Conservation (phyloP, 1,140 invertebrate species). For the Chironomus striatipennis region DNA sequence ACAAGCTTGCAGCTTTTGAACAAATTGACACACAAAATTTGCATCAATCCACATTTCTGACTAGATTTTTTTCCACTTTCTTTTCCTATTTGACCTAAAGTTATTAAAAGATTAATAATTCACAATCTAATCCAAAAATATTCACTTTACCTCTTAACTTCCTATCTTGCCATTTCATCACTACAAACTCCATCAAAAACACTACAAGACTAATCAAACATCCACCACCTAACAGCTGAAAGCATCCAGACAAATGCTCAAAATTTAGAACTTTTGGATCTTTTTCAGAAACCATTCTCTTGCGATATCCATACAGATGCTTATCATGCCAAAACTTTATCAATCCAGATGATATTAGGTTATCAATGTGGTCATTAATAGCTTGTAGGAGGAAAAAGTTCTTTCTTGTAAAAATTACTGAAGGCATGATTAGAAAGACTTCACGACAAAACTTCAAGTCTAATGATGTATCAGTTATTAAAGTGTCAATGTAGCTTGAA, state of each 20-base stretch:
- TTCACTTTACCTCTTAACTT: too few species aligned
- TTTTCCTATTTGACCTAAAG: too few species aligned
- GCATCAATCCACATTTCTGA: too few species aligned
- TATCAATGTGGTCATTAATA: background rate
- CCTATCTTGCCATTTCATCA: too few species aligned
- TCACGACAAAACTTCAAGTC: background rate
- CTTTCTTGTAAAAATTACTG: background rate
- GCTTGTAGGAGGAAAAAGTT: background rate
- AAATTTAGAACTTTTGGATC: background rate
- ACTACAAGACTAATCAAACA: too few species aligned
- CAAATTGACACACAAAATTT: too few species aligned
- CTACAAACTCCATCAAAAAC: too few species aligned
- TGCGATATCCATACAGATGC: background rate
- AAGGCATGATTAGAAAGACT: background rate
- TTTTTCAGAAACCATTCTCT: background rate
- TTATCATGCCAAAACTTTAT: slow-evolving; percentile 2
- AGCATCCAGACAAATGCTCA: background rate
- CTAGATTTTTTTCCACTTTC: too few species aligned
- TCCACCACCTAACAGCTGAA: background rate
- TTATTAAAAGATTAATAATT: too few species aligned
- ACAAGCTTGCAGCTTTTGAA: too few species aligned
- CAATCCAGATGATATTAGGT: background rate
- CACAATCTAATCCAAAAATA: too few species aligned
- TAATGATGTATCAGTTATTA: background rate
- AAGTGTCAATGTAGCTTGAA: background rate